Percentiles rank a stretch among this genome's conserved stretches.
Conservation (phyloP, 2,888 invertebrate species). For the Operophtera brumata region DNA sequence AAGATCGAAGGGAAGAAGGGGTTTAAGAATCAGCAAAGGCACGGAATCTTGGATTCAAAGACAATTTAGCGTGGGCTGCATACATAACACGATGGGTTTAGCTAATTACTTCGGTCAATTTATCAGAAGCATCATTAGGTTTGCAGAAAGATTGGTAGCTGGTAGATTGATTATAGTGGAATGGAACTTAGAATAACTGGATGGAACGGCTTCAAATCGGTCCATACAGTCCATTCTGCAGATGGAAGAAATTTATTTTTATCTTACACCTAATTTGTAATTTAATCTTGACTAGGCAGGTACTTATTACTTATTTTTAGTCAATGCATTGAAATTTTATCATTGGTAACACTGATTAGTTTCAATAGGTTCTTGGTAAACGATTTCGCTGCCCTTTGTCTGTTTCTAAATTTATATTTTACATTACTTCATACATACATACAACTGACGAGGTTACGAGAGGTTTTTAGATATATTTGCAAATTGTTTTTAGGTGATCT, state of each 20-base stretch:
- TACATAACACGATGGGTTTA: constrained; percentile 21
- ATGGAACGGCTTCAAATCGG: background rate
- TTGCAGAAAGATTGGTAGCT: constrained; percentile 11
- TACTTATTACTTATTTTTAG: too few species aligned
- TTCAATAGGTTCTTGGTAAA: too few species aligned
- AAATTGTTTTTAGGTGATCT: background rate
- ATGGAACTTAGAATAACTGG: too few species aligned
- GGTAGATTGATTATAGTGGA: constrained; percentile 3
- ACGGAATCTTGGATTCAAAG: constrained; percentile 22
- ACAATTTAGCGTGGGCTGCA: constrained; percentile 38
- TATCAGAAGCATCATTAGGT: constrained; percentile 1
- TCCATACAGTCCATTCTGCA: background rate
- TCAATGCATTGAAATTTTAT: too few species aligned
- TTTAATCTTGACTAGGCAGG: too few species aligned
- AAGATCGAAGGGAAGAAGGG: constrained; percentile 18
- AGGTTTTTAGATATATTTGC: too few species aligned
- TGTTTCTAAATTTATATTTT: too few species aligned
- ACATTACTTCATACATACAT: too few species aligned
- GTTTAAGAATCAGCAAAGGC: constrained; percentile 22
- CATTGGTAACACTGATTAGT: too few species aligned
- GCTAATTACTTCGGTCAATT: constrained; percentile 5
- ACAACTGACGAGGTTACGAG: too few species aligned
- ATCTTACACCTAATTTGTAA: background rate
- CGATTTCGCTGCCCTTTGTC: too few species aligned
- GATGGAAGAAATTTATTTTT: background rate